Base-by-base conservation (phyloP, 2,888 invertebrate species). In the Halictus ligatus region DNA sequence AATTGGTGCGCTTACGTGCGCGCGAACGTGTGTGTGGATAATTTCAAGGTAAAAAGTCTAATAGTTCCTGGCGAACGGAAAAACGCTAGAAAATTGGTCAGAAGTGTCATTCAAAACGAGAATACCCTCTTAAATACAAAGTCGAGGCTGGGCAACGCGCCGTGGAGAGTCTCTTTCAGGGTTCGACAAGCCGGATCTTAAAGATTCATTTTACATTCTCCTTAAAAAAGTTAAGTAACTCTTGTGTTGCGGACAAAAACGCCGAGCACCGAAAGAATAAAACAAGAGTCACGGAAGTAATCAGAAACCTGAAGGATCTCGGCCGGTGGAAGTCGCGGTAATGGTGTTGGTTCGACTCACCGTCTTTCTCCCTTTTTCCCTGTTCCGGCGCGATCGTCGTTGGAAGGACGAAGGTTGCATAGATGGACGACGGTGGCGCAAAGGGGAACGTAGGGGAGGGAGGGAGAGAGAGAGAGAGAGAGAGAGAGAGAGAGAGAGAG, bases 341-440 rank as follows among this genome's bases (percentile, higher is more conserved):
- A 89, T 89, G 87, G 90, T 83, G 83, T 81, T 88, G 90, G 88
- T 90, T 89, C 88, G 88, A 81, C 88, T 88, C 43, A 43, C 69
- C 10, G 15, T 40, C 40, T 43, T 40, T 43, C 69, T 43, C n/a
- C 6, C 6, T 4, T 4, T 4, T 43, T 43, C n/a, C 6, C 88
- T 90, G 87, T 89, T 54, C 82, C 64, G 46, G 82, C 58, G 58
- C 77, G 64, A 78, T 60, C 71, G 64, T 75, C 81, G 75, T 76
- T 43, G 76, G 77, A 46, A 18, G 69, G 73, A 83, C 81, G 85
- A 86, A 85, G 74, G 77, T 75, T 81, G 71, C 72, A 76, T 74
- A 69, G 83, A 81, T 69, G 80, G 50, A 43, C 48, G 75, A 67
- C n/a, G 60, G n/a, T n/a, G 21, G 21, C 35, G 35, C 3, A 3